A percentile compares a stretch with the other conserved stretches of the same genome.
Conservation (phyloP, 2,113 vertebrate genomes). For the Lamprologus tigripictilis region DNA sequence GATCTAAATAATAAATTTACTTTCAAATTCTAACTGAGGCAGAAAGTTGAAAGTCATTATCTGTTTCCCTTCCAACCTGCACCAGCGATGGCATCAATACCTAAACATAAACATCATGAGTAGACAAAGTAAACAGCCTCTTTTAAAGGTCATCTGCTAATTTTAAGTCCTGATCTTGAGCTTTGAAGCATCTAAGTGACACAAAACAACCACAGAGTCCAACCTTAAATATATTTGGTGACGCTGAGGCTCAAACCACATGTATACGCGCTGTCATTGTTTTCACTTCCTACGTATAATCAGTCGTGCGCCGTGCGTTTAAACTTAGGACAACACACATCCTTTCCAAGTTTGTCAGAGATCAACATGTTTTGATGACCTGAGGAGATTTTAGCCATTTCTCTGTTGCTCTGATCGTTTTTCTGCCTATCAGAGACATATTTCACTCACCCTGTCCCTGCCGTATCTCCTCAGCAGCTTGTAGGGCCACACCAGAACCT, state of each 20-base stretch:
- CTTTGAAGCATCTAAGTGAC: not conserved
- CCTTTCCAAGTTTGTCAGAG: not conserved
- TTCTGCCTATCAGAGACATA: not conserved
- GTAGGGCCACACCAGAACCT: slow-evolving; percentile 85
- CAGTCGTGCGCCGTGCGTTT: not conserved
- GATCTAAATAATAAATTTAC: not conserved
- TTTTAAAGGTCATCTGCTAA: not conserved
- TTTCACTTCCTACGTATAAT: not conserved
- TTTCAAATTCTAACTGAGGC: not conserved
- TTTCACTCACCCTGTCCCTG: slow-evolving; percentile 81
- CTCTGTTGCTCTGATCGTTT: not conserved
- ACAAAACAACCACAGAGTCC: not conserved
- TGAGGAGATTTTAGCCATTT: not conserved
- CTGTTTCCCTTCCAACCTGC: not conserved
- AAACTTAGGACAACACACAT: not conserved
- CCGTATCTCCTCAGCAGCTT: slow-evolving; percentile 92
- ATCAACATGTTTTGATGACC: not conserved
- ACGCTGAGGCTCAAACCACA: not conserved
- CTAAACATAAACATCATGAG: not conserved
- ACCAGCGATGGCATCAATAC: not conserved
- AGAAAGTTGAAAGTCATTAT: not conserved
- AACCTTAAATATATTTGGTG: not conserved
- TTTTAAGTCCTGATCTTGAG: not conserved
- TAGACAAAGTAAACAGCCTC: not conserved
- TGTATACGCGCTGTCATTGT: not conserved